Evolutionary conservation across 2,113 vertebrate species (phyloP).

Genomic region (Cyprinodon brontotheroides): DNA sequence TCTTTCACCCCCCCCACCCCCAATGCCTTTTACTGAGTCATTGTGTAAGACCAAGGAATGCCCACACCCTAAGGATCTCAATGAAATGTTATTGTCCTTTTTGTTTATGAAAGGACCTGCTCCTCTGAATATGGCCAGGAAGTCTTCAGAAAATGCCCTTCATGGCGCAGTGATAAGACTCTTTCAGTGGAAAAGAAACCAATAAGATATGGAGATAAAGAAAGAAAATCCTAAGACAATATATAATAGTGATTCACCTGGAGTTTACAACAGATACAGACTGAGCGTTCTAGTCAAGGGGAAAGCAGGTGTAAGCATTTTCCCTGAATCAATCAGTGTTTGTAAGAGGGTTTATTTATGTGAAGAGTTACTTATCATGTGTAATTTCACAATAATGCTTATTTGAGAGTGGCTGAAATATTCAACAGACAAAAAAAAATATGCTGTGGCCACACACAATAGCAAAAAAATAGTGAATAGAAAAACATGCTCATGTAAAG

Average conservation of each 20-base stretch:
- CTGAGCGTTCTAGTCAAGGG: constrained; percentile 70
- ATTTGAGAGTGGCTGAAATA: constrained; percentile 13
- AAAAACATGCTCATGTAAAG: neutral
- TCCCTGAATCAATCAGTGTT: constrained; percentile 9
- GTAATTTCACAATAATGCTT: constrained; percentile 5
- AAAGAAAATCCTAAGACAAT: constrained; percentile 72
- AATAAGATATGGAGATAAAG: constrained; percentile 55
- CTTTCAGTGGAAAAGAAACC: constrained; percentile 52
- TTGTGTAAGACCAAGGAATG: constrained; percentile 74
- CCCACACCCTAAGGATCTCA: constrained; percentile 66
- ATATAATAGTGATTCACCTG: constrained; percentile 75
- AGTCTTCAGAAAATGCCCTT: constrained; percentile 55
- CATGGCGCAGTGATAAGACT: constrained; percentile 65
- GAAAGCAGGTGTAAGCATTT: constrained; percentile 71
- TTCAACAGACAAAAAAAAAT: constrained; percentile 20
- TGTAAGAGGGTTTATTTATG: constrained; percentile 11
- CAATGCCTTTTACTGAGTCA: constrained; percentile 64
- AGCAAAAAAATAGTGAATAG: constrained; percentile 50
- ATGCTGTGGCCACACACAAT: constrained; percentile 12
- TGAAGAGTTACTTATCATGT: constrained; percentile 19
- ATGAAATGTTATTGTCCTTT: constrained; percentile 64
- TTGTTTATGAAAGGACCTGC: constrained; percentile 54
- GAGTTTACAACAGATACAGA: constrained; percentile 66
- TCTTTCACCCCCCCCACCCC: constrained; percentile 67
- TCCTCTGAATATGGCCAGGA: constrained; percentile 49